A percentile compares a stretch with the other conserved stretches of the same genome.
Evolutionary conservation across 2,797 vertebrate species (phyloP).

Genomic region (Buphagus erythrorhynchus): DNA sequence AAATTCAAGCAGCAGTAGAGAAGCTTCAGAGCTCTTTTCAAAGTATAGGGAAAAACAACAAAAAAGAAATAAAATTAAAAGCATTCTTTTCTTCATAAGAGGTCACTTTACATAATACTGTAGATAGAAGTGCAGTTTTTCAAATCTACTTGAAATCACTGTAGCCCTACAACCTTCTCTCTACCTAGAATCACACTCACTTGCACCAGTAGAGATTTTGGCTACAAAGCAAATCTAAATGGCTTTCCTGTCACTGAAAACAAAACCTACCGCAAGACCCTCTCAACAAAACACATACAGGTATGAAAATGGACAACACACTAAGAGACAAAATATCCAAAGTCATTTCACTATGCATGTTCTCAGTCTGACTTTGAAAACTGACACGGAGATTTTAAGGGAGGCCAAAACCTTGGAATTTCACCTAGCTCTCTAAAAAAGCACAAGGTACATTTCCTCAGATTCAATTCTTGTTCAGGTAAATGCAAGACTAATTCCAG

Average conservation of each 20-base stretch:
- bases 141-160: not conserved
- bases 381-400: not conserved
- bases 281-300: not conserved
- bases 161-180: not conserved
- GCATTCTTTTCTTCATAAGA: not conserved
- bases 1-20: not conserved
- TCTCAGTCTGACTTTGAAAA: not conserved
- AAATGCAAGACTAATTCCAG: not conserved
- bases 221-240: not conserved
- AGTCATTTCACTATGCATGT: not conserved
- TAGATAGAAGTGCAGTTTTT: not conserved
- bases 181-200: not conserved
- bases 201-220: not conserved
- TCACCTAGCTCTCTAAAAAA: not conserved
- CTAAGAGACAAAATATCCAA: not conserved
- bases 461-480: not conserved
- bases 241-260: not conserved
- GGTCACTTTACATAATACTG: not conserved
- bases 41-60: not conserved
- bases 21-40: not conserved
- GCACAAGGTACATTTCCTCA: not conserved
- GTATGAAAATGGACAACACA: not conserved
- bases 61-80: not conserved
- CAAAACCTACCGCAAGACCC: not conserved
- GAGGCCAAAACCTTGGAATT: not conserved